A percentile compares a stretch with the other conserved stretches of the same genome.
Evolutionary conservation across 2,797 vertebrate genomes (phyloP).

Genomic region (Rhabdophis nuchalis): DNA sequence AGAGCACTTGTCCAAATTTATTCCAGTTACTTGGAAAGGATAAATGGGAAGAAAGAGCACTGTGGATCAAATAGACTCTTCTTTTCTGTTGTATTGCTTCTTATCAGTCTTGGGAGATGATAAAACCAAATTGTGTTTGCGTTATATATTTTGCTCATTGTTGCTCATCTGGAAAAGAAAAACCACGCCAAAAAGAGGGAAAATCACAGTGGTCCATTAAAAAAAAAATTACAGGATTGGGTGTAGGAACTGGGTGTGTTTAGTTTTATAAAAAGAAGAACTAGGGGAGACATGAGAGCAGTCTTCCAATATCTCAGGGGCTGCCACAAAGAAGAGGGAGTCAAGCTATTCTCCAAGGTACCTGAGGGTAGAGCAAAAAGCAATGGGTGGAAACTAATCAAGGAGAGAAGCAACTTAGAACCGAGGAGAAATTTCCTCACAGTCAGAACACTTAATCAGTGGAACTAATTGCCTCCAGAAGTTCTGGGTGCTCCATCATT

Average conservation of each 20-base stretch:
- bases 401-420: too few relatives aligned
- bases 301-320: neutral
- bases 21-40: slow-evolving; percentile 25
- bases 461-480: too few relatives aligned
- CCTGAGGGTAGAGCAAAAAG: too few relatives aligned
- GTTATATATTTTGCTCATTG: neutral
- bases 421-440: too few relatives aligned
- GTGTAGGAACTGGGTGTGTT: too few relatives aligned
- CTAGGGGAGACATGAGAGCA: too few relatives aligned
- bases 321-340: neutral
- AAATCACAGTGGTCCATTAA: neutral
- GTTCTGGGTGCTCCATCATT: too few relatives aligned
- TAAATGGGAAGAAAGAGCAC: slow-evolving; percentile 15
- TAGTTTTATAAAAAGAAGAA: too few relatives aligned
- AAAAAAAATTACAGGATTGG: too few relatives aligned
- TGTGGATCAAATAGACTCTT: neutral
- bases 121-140: neutral
- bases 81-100: neutral
- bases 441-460: too few relatives aligned
- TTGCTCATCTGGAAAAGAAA: neutral
- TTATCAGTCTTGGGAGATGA: neutral
- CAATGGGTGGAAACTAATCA: too few relatives aligned
- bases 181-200: neutral
- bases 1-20: slow-evolving; percentile 47
- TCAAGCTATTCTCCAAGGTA: too few relatives aligned